Base-by-base conservation (phyloP, 1,140 invertebrate species). In the Batillaria attramentaria region DNA sequence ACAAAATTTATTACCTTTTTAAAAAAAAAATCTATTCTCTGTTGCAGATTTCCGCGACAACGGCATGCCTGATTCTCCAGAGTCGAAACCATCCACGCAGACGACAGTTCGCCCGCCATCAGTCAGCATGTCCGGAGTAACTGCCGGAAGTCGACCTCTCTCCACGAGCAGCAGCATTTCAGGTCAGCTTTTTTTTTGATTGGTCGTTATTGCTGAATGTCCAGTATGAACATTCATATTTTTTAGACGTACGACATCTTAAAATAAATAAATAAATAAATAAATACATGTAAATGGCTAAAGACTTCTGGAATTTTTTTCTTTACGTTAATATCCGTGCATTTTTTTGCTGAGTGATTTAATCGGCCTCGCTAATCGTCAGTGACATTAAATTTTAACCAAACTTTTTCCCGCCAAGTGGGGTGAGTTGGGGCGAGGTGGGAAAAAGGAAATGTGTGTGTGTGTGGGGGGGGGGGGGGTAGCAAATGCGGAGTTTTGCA, bases 61-160 rank as follows among this genome's bases (percentile, higher is more conserved):
- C 78, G 86, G 81, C 66, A 89, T 89, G 88, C 88, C 88, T n/a
- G 88, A 89, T 35, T 86, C 85, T 39, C 88, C 88, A 31, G 88
- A 89, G 28, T 81, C 82, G 13, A 89, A 89, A 76, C 66, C 75
- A 41, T 78, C 72, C 33, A 46, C 72, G 13, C 77, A 82, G 6
- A 74, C 77, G 16, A 73, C 75, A 43, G 82, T 77, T 60, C 85
- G 81, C n/a, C 86, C 81, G 35, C 83, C 77, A n/a, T 75, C 79
- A 39, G 76, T 73, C 60, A 83, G 50, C 74, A 81, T 76, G 79
- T 84, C 79, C 42, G 78, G 76, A 1, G 72, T 83, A 31, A 24
- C 80, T 18, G 79, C 84, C 5, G 65, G 77, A 10, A 50, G 66
- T 13, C 54, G 86, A 65, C 84, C 86, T n/a, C 80, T 84, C 24